These are phyloP conservation scores for Sminthopsis crassicaudata DNA, from an alignment of 2,113 vertebrate species.

Conservation along the genomic window DNA sequence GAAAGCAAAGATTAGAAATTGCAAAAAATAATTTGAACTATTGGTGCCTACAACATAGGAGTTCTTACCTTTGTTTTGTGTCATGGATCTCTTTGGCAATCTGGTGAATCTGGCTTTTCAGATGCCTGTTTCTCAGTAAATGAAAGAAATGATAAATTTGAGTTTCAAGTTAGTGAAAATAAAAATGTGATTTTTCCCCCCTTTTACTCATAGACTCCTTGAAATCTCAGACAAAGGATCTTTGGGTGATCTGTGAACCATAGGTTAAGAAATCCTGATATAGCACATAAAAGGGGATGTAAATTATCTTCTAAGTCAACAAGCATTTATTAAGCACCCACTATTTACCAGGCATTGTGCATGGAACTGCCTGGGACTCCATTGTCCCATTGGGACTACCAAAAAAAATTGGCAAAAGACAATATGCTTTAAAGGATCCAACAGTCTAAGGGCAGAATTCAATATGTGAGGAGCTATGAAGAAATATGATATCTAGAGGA, in stretches of 20 bases:
- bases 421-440: neutral
- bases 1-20: neutral
- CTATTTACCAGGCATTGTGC: neutral
- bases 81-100: neutral
- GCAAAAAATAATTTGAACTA: rapidly evolving
- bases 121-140: neutral
- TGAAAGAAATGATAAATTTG: neutral
- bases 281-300: neutral
- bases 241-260: neutral
- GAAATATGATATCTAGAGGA: neutral
- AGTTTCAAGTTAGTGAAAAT: neutral
- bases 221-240: neutral
- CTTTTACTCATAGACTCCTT: neutral
- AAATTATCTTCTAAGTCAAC: neutral
- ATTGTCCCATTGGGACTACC: neutral
- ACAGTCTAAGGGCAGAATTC: neutral
- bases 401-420: neutral
- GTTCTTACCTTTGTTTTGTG: neutral
- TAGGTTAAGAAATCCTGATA: neutral
- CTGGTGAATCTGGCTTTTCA: neutral
- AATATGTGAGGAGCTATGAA: neutral
- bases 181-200: neutral
- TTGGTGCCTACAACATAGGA: neutral
- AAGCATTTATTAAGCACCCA: neutral
- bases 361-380: neutral